Evolutionary conservation across 2,888 invertebrate species (phyloP).

Genomic region (Prosapia bicincta): DNA sequence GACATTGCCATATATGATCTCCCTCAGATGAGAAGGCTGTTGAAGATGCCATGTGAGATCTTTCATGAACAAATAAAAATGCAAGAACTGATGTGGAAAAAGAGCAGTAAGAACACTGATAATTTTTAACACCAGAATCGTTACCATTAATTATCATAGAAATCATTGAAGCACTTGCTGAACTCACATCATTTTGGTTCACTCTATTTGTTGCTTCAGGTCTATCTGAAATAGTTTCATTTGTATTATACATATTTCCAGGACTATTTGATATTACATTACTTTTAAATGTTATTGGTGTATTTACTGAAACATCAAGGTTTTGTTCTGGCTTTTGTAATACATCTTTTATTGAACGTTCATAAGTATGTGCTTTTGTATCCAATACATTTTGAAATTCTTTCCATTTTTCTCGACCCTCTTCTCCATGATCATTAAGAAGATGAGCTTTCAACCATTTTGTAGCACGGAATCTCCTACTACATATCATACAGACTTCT

Average conservation of each 20-base stretch:
- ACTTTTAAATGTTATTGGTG: neutral
- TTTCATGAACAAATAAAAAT: conserved; percentile 88
- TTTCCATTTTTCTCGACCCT: conserved; percentile 59
- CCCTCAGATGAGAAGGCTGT: conserved; percentile 34
- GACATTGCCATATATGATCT: conserved; percentile 52
- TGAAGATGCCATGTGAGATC: conserved; percentile 59
- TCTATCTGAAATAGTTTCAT: neutral
- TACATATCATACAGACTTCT: conserved; percentile 81
- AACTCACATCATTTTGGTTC: conserved; percentile 7
- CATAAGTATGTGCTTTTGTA: conserved; percentile 13
- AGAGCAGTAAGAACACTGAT: conserved; percentile 86
- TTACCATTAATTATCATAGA: conserved; percentile 24
- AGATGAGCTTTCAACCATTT: conserved; percentile 87
- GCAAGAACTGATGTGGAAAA: conserved; percentile 88
- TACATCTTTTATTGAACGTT: conserved; percentile 13
- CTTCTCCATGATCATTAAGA: conserved; percentile 77
- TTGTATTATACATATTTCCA: neutral
- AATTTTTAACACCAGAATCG: conserved; percentile 62
- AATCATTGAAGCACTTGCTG: conserved; percentile 14
- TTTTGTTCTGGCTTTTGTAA: conserved; percentile 28
- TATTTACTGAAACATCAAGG: neutral
- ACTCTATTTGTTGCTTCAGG: neutral
- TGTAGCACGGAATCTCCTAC: conserved; percentile 79
- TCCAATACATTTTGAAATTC: conserved; percentile 51
- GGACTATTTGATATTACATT: neutral